Evolutionary conservation across 2,113 vertebrate genomes (phyloP).

Genomic region (Macquaria australasica): DNA sequence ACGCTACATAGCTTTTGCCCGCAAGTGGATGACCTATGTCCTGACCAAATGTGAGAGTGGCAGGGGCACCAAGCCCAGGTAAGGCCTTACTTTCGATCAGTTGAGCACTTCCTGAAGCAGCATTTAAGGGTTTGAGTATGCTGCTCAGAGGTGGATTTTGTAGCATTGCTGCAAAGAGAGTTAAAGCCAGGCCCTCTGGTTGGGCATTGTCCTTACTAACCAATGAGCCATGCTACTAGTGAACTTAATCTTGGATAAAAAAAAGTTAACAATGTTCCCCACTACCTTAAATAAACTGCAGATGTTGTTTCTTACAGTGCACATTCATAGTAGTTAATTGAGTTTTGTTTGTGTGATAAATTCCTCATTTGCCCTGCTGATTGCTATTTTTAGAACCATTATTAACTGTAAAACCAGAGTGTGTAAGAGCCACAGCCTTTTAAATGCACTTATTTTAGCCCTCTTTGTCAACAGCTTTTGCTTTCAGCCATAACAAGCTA

Average conservation of each 20-base stretch:
- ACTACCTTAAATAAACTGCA: background rate
- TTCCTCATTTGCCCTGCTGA: background rate
- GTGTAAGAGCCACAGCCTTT: background rate
- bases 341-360: background rate
- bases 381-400: background rate
- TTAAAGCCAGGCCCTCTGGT: background rate
- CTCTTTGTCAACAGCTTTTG: constrained; percentile 11
- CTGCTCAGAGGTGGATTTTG: constrained; percentile 7
- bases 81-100: constrained; percentile 46
- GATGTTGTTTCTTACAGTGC: background rate
- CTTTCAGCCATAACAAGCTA: constrained; percentile 9
- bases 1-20: constrained; percentile 95
- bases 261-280: background rate
- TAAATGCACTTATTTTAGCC: background rate
- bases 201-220: background rate
- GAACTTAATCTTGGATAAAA: background rate
- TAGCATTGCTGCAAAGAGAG: background rate
- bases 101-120: background rate
- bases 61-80: constrained; percentile 97
- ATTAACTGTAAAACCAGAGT: background rate
- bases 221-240: background rate
- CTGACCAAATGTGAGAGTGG: constrained; percentile 98
- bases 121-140: background rate
- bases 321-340: background rate
- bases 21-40: constrained; percentile 99